These are phyloP conservation scores for Mormyrops boulengeri DNA, from an alignment of 2,797 vertebrate genomes.

Conservation along the genomic window DNA sequence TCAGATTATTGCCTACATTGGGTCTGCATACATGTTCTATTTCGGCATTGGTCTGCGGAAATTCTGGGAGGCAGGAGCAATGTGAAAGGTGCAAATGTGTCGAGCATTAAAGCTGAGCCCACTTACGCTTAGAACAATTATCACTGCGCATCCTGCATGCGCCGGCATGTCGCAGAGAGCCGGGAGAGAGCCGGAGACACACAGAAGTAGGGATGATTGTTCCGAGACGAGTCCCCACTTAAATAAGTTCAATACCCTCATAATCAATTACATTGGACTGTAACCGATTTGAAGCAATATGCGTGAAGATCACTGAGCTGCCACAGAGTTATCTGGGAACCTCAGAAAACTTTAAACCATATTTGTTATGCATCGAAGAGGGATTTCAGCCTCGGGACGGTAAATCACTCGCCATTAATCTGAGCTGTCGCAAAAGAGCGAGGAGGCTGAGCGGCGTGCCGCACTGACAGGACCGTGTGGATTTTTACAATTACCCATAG, in stretches of 20 bases:
- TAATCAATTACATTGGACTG: neutral
- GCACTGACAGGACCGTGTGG: constrained; percentile 18
- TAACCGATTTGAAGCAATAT: constrained; percentile 5
- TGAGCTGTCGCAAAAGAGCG: constrained; percentile 44
- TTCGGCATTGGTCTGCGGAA: constrained; percentile 65
- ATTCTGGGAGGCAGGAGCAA: constrained; percentile 56
- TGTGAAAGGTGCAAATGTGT: constrained; percentile 56
- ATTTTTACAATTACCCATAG: constrained; percentile 62
- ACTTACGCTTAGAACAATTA: constrained; percentile 59
- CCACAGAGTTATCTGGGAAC: neutral
- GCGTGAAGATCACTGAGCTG: neutral
- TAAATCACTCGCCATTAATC: constrained; percentile 41
- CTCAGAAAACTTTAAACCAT: neutral
- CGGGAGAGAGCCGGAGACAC: neutral
- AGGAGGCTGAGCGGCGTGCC: constrained; percentile 38
- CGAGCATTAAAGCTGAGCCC: constrained; percentile 51
- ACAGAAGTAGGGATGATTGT: neutral
- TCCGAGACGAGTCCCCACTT: neutral
- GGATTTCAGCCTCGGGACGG: neutral
- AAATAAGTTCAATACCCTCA: neutral
- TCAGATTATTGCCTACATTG: constrained; percentile 54
- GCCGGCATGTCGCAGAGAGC: constrained; percentile 44
- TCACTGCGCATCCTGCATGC: constrained; percentile 55
- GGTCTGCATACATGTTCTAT: constrained; percentile 45
- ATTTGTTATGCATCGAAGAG: neutral